phyloP scores from a whole-genome alignment of 2,888 invertebrate genomes.

The Steromphala cineraria region DNA sequence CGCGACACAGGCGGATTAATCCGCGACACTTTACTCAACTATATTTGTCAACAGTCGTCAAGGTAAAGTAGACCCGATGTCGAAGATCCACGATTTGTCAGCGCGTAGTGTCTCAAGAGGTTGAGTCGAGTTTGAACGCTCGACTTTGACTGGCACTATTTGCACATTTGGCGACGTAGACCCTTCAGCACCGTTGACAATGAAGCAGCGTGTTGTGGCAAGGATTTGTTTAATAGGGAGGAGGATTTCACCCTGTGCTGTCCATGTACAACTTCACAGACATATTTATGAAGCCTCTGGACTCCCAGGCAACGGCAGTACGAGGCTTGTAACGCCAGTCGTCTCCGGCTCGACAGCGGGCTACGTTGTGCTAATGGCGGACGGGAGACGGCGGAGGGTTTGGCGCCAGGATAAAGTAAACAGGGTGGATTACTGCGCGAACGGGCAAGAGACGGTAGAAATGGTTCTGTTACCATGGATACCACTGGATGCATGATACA shows the following conservation, averaged over 20 bases:
- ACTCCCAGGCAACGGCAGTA: background rate
- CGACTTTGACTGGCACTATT: slow-evolving; percentile 10
- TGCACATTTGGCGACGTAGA: slow-evolving; percentile 3
- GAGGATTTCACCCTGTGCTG: background rate
- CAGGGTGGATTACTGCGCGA: slow-evolving; percentile 10
- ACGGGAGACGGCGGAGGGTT: background rate
- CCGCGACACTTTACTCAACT: slow-evolving; percentile 6
- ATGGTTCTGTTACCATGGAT: background rate
- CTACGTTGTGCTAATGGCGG: background rate
- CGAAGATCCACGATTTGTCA: background rate
- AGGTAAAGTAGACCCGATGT: background rate
- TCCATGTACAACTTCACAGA: background rate
- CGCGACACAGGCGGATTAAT: slow-evolving; percentile 6
- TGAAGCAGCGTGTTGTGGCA: background rate
- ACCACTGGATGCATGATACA: background rate
- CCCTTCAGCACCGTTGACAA: background rate
- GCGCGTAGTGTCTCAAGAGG: background rate
- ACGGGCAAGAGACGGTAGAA: background rate
- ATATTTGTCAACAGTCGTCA: slow-evolving; percentile 9
- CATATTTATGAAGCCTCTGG: background rate
- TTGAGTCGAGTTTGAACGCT: background rate
- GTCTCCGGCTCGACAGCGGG: background rate
- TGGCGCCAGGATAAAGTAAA: slow-evolving; percentile 3
- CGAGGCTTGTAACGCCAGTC: slow-evolving; percentile 1
- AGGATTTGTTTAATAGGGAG: slow-evolving; percentile 6